These are phyloP conservation scores for Phalacrocorax brasilianus DNA, from an alignment of 2,113 vertebrate genomes.

Conservation along the genomic window DNA sequence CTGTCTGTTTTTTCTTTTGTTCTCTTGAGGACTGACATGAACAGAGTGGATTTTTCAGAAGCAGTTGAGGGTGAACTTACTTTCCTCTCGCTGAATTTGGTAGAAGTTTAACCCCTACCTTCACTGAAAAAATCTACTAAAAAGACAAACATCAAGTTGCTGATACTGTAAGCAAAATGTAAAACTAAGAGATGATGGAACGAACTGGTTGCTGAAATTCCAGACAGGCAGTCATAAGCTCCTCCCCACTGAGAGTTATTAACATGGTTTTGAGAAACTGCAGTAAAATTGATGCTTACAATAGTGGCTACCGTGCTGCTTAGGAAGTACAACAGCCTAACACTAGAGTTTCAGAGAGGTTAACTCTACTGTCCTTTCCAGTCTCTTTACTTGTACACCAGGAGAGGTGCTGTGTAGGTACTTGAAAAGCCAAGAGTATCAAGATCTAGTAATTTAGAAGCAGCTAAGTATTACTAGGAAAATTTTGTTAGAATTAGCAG, in stretches of 20 bases:
- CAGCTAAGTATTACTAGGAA: not conserved
- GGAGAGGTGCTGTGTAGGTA: not conserved
- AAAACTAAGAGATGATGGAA: not conserved
- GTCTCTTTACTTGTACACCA: not conserved
- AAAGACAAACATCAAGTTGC: not conserved
- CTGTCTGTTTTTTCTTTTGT: not conserved
- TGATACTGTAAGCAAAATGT: not conserved
- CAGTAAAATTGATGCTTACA: not conserved
- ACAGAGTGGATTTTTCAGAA: not conserved
- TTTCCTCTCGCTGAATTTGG: not conserved
- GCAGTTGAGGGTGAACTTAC: not conserved
- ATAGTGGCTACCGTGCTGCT: not conserved
- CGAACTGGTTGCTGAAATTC: not conserved
- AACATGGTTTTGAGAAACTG: not conserved
- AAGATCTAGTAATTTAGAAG: not conserved
- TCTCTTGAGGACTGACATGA: not conserved
- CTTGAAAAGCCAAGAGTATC: not conserved
- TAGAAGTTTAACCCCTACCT: not conserved
- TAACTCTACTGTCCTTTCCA: not conserved
- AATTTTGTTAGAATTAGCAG: not conserved
- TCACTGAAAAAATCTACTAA: not conserved
- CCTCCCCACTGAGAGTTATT: not conserved
- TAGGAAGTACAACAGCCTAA: not conserved
- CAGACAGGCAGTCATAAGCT: not conserved
- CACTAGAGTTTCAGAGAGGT: not conserved